Percentiles rank a stretch among this genome's conserved stretches.
Conservation (phyloP, 2,888 invertebrate species). For the Bimastos eiseni region DNA sequence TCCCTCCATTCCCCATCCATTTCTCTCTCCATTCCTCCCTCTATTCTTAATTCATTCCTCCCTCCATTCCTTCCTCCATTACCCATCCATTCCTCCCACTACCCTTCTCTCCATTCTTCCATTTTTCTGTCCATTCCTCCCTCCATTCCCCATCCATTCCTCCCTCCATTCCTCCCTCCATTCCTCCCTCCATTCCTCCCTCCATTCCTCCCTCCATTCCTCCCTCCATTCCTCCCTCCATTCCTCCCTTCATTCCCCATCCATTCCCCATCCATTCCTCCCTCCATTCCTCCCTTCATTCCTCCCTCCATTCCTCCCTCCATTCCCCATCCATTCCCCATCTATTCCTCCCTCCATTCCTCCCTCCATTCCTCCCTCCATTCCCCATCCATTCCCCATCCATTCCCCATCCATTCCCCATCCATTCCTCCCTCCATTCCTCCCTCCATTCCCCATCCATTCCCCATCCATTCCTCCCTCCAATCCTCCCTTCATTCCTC, state of each 20-base stretch:
- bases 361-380: too few species aligned
- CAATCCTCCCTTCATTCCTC: not conserved
- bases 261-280: not conserved
- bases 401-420: too few species aligned
- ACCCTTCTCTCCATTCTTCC: not conserved
- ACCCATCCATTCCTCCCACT: not conserved
- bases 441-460: not conserved
- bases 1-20: not conserved
- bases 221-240: not conserved
- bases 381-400: not conserved
- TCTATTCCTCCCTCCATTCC: not conserved
- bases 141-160: not conserved
- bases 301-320: not conserved
- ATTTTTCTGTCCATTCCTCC: too few species aligned
- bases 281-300: not conserved
- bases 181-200: not conserved
- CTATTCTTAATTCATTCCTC: not conserved
- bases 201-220: too few species aligned
- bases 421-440: not conserved
- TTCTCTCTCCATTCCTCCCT: not conserved
- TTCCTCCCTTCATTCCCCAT: not conserved
- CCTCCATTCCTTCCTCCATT: too few species aligned
- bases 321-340: not conserved
- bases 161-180: not conserved
- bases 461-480: not conserved